Evolutionary conservation across 2,113 vertebrate genomes (phyloP).

Genomic region (Laterallus jamaicensis): DNA sequence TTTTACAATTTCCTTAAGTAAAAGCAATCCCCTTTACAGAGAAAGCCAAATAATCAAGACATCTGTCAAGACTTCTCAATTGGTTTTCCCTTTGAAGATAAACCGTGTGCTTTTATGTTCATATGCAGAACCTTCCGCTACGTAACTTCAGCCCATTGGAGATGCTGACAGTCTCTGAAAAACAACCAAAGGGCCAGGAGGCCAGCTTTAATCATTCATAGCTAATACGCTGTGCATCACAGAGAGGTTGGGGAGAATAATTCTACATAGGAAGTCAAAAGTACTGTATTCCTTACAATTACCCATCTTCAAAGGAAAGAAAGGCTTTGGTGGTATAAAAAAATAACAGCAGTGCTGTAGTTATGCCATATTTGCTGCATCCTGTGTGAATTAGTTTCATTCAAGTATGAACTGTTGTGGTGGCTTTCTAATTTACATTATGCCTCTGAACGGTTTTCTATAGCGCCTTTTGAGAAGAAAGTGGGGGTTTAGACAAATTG

Average conservation of each 20-base stretch:
- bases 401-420: constrained; percentile 29
- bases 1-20: not conserved
- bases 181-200: constrained; percentile 15
- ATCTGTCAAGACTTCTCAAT: not conserved
- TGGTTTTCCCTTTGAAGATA: constrained; percentile 39
- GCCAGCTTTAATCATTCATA: constrained; percentile 50
- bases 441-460: not conserved
- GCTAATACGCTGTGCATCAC: not conserved
- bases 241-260: constrained; percentile 5
- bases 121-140: not conserved
- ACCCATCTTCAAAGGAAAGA: constrained; percentile 64
- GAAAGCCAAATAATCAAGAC: not conserved
- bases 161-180: not conserved
- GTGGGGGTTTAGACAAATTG: not conserved
- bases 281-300: constrained; percentile 14
- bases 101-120: not conserved
- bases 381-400: constrained; percentile 41
- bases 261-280: constrained; percentile 20
- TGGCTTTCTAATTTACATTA: constrained; percentile 39
- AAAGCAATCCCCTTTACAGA: not conserved
- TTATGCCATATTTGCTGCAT: not conserved
- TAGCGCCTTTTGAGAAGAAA: constrained; percentile 48
- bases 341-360: not conserved
- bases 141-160: not conserved
- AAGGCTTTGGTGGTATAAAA: constrained; percentile 26